A percentile compares a stretch with the other conserved stretches of the same genome.
These are phyloP conservation scores for Lasiurus borealis DNA, from an alignment of 2,113 vertebrate species.

Conservation along the genomic window DNA sequence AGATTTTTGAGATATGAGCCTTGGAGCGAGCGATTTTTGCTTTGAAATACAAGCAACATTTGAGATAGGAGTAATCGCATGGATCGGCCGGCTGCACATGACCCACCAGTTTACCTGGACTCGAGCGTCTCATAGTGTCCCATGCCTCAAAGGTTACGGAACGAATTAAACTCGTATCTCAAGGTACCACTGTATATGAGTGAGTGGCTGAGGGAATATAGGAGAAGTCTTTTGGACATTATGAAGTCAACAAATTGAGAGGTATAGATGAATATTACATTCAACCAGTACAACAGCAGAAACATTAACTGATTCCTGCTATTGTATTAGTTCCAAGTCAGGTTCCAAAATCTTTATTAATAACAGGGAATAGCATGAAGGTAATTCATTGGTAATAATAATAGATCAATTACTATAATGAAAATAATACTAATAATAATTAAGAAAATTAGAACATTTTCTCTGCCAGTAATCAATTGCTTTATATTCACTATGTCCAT, in stretches of 20 bases:
- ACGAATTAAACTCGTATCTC: too few relatives aligned
- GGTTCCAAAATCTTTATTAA: not conserved
- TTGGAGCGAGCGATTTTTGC: too few relatives aligned
- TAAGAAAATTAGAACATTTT: not conserved
- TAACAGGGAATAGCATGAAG: not conserved
- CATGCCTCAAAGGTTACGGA: too few relatives aligned
- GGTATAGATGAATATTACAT: not conserved
- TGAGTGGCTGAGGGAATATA: not conserved
- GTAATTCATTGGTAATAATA: not conserved
- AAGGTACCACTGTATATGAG: too few relatives aligned
- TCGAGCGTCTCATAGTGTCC: too few relatives aligned
- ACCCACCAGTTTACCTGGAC: too few relatives aligned
- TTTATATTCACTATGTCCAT: constrained; percentile 28
- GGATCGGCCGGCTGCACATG: too few relatives aligned
- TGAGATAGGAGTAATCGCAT: too few relatives aligned
- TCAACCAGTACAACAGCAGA: not conserved
- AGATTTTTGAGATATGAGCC: too few relatives aligned
- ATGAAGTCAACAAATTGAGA: not conserved
- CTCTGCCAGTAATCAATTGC: not conserved
- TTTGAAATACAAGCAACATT: too few relatives aligned
- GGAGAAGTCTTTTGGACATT: not conserved
- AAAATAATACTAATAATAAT: not conserved
- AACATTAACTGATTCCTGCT: not conserved
- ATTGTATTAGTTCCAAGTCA: not conserved
- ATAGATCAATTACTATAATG: not conserved